Conservation (phyloP, 1,140 invertebrate genomes). For the Euura lappo region DNA sequence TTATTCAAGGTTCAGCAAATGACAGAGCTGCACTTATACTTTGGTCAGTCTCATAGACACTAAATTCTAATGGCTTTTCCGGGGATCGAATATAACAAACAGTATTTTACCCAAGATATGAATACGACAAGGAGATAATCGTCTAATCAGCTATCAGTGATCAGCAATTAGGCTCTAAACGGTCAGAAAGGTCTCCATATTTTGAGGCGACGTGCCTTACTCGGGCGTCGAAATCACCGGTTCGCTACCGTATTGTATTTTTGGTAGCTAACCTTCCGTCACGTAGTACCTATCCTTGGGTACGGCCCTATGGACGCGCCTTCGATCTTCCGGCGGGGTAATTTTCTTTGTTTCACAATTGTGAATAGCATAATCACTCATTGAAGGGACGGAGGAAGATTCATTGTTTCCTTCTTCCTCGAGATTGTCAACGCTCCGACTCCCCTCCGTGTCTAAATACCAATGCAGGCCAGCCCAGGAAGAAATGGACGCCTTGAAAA, state of each 20-base stretch:
- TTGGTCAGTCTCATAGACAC: too few species aligned
- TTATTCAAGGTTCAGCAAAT: too few species aligned
- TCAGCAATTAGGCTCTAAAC: background rate
- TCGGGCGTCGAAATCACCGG: background rate
- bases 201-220: background rate
- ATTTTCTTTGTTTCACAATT: too few species aligned
- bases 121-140: too few species aligned
- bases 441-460: too few species aligned
- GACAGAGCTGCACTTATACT: too few species aligned
- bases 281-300: background rate
- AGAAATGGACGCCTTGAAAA: too few species aligned
- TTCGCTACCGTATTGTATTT: background rate
- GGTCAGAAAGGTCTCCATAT: background rate
- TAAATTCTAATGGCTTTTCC: too few species aligned
- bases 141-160: background rate
- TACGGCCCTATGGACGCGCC: background rate
- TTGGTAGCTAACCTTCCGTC: background rate
- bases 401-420: background rate
- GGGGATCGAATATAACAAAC: too few species aligned
- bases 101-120: too few species aligned
- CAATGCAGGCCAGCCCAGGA: too few species aligned
- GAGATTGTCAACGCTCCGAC: too few species aligned
- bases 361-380: background rate
- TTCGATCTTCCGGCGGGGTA: background rate
- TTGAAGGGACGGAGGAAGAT: background rate